phyloP scores from a whole-genome alignment of 2,113 vertebrate species.

The Columba janthina region DNA sequence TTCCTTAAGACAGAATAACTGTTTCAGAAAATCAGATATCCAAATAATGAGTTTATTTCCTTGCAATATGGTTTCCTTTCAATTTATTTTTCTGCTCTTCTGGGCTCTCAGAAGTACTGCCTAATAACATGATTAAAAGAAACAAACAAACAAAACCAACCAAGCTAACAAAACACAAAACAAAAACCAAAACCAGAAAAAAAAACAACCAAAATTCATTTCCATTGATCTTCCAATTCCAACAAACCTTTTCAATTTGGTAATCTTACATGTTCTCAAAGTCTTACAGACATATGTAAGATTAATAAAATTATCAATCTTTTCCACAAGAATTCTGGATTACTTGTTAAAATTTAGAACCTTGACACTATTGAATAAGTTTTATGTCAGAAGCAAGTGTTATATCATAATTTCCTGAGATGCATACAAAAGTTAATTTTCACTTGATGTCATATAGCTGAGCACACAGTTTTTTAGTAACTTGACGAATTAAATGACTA shows the following conservation, averaged over 20 bases:
- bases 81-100: not conserved
- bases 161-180: too few relatives aligned
- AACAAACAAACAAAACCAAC: too few relatives aligned
- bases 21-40: not conserved
- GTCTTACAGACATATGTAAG: not conserved
- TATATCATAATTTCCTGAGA: not conserved
- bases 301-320: not conserved
- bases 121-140: not conserved
- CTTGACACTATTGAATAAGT: not conserved
- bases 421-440: not conserved
- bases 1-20: not conserved
- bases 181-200: too few relatives aligned
- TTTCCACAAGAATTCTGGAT: not conserved
- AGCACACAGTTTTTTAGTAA: not conserved
- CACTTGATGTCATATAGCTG: not conserved
- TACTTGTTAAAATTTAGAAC: not conserved
- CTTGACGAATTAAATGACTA: not conserved
- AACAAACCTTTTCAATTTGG: not conserved
- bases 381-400: not conserved
- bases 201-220: not conserved
- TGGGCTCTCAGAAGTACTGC: not conserved
- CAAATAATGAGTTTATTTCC: not conserved
- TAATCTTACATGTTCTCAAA: not conserved
- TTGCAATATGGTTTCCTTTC: not conserved
- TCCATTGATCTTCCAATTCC: not conserved